A percentile compares a stretch with the other conserved stretches of the same genome.
These are phyloP conservation scores for Oligia strigilis DNA, from an alignment of 2,888 invertebrate species.

Conservation along the genomic window DNA sequence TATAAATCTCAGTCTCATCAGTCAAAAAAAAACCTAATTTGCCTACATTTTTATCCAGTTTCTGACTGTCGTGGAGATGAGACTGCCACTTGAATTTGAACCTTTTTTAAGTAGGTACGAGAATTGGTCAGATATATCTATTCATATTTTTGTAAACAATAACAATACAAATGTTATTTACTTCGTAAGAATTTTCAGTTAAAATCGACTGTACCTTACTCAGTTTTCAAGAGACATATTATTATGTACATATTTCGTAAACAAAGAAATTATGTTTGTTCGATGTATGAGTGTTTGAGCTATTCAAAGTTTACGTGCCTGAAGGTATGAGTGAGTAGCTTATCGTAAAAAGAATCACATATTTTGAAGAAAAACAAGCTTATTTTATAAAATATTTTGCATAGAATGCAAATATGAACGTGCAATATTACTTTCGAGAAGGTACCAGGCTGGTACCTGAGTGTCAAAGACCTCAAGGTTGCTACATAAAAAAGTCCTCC, in stretches of 20 bases:
- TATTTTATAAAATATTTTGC: not conserved
- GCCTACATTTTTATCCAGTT: not conserved
- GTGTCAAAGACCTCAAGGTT: not conserved
- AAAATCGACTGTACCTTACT: not conserved
- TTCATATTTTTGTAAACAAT: not conserved
- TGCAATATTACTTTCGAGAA: not conserved
- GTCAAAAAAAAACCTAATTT: not conserved
- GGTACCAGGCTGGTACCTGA: not conserved
- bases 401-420: not conserved
- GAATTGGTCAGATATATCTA: not conserved
- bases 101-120: not conserved
- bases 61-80: not conserved
- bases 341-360: not conserved
- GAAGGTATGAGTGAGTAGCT: not conserved
- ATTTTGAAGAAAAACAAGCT: not conserved
- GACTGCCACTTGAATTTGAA: not conserved
- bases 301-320: slow-evolving; percentile 49
- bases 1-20: too few relatives aligned
- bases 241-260: slow-evolving; percentile 13
- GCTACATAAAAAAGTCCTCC: not conserved
- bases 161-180: too few relatives aligned
- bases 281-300: slow-evolving; percentile 16
- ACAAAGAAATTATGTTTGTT: slow-evolving; percentile 19
- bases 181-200: not conserved
- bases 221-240: not conserved